These are phyloP conservation scores for Dolichotis patagonum DNA, from an alignment of 2,113 vertebrate genomes.

Conservation along the genomic window DNA sequence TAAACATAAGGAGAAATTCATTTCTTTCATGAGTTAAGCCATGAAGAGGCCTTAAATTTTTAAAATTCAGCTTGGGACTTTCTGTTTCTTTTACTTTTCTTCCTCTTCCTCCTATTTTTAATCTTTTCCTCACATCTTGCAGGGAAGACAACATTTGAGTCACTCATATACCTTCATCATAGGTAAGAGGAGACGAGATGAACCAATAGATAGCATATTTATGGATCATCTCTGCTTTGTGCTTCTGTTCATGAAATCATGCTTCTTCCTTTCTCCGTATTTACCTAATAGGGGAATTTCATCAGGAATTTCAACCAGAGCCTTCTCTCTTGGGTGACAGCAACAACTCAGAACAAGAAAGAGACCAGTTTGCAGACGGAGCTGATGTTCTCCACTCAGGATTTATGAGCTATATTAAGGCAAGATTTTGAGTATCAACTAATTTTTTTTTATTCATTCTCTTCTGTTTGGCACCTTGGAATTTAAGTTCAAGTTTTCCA, in stretches of 20 bases:
- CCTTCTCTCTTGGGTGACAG: constrained; percentile 82
- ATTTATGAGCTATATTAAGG: constrained; percentile 94
- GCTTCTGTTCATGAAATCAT: constrained; percentile 15
- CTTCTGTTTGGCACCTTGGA: background rate
- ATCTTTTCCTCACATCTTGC: background rate
- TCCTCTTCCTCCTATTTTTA: background rate
- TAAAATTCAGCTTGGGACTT: background rate
- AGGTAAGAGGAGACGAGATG: background rate
- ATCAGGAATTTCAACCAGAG: constrained; percentile 80
- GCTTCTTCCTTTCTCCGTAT: background rate
- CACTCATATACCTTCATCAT: background rate
- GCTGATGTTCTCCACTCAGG: constrained; percentile 86
- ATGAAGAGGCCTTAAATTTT: background rate
- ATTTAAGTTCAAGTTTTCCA: constrained; percentile 2
- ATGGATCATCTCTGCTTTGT: background rate
- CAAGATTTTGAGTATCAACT: constrained; percentile 77
- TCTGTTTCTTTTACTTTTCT: constrained; percentile 12
- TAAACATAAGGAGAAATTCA: background rate
- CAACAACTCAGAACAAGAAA: constrained; percentile 86
- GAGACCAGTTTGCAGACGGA: constrained; percentile 85
- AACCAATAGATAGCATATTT: background rate
- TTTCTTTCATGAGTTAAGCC: background rate
- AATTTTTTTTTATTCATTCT: background rate
- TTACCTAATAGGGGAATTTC: constrained; percentile 85
- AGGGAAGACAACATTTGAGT: background rate